A percentile compares a stretch with the other conserved stretches of the same genome.
Conservation (phyloP, 2,888 invertebrate species). For the Bembecia ichneumoniformis region DNA sequence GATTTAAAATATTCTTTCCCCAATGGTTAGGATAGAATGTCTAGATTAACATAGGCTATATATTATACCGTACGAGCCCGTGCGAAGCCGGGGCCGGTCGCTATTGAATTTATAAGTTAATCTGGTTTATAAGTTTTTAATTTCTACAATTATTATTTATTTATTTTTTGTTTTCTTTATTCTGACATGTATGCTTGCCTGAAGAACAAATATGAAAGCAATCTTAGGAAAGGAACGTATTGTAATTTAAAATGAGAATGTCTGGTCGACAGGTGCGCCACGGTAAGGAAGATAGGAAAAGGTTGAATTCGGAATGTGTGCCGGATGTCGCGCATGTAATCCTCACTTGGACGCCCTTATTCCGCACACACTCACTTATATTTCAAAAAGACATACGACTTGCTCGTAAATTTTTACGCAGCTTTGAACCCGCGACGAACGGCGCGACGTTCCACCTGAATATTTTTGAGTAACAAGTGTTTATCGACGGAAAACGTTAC, state of each 20-base stretch:
- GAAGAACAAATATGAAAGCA: too few species aligned
- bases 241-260: constrained; percentile 19
- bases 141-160: too few species aligned
- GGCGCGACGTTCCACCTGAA: constrained; percentile 18
- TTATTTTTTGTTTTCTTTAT: too few species aligned
- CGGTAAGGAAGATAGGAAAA: constrained; percentile 11
- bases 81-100: too few species aligned
- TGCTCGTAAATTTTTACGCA: constrained; percentile 49
- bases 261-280: constrained; percentile 4
- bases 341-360: constrained; percentile 11
- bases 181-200: too few species aligned
- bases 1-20: too few species aligned
- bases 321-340: constrained; percentile 21
- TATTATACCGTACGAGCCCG: too few species aligned
- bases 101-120: too few species aligned
- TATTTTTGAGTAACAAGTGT: constrained; percentile 20
- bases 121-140: too few species aligned
- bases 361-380: constrained; percentile 21
- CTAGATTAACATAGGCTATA: too few species aligned
- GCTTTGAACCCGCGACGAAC: constrained; percentile 34
- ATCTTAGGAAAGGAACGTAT: constrained; percentile 6
- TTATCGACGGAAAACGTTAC: too few species aligned
- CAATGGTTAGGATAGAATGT: too few species aligned
- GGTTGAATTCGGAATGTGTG: constrained; percentile 14
- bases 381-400: constrained; percentile 33